Base-by-base conservation (phyloP, 1,140 invertebrate genomes). In the Scaptomyza hsui region DNA sequence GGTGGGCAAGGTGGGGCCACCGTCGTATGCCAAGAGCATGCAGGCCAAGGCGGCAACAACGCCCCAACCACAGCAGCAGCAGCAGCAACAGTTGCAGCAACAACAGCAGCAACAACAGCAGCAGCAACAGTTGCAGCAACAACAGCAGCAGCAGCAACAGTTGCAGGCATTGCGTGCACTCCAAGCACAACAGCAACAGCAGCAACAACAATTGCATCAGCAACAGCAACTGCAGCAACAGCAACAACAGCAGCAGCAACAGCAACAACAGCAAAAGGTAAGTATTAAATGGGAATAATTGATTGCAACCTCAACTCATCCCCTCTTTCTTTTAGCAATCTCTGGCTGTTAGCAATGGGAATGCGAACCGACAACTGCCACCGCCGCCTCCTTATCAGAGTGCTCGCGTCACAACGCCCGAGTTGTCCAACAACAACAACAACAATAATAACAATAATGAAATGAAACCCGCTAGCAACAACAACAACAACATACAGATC, bases 21-120 rank as follows among this genome's bases (percentile, higher is more conserved):
- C 97, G 0, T 97, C 97, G 88, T 98, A 98, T 89, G 96, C 96
- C 1, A 97, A 95, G 62, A 97, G 96, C 4, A 97, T 98, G 95
- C 97, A 97, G 91, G 97, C 95, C 5, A 93, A 93, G 67, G 95
- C 96, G n/a, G 95, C 76, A 10, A 86, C 82, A 9, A 71, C 94
- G 3, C 94, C 95, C 79, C 91, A 94, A 53, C 72, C 70, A 3
- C 76, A 77, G 12, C 77, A 75, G 10, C 77, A 77, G n/a, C 80
- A 81, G 21, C 79, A 92, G 13, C 76, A 78, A 76, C 92, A 93
- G 19, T 72, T 48, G 21, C 62, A 59, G 13, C 68, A 57, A 2
- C 41, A 93, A 9, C 64, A 51, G 26, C 68, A 69, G 16, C 51
- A 70, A 18, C 62, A 75, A 1, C 94, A 94, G 75, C 91, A 72